Evolutionary conservation across 1,140 invertebrate genomes (phyloP), one percentile per base, ranked within the genome.

Genomic region (Drosophila lacertosa): DNA sequence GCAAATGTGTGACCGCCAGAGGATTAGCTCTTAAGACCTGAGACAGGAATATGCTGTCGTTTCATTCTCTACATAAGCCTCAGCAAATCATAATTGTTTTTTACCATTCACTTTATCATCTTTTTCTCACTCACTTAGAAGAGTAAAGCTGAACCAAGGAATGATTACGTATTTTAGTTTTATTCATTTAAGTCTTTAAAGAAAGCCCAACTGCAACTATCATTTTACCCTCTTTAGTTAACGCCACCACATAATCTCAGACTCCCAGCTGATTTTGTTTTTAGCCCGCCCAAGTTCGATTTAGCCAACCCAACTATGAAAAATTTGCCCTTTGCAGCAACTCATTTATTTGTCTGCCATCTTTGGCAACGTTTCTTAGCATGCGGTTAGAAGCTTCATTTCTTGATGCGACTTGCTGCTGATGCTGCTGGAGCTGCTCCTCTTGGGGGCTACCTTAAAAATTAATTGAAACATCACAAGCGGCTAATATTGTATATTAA

Each of bases 391-490:
- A 37, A 15, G 29, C 42, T n/a, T n/a, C n/a, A n/a, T n/a, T n/a
- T 50, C 24, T 24, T 9, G 20, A 4, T n/a, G 6, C 44, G 24
- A 18, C 32, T 32, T 40, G 45, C 37, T 72, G 59, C 62, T 73
- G 44, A n/a, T n/a, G n/a, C n/a, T n/a, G n/a, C n/a, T n/a, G n/a
- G n/a, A n/a, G 45, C 37, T 72, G 59, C 62, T 73, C 40, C 47
- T 40, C 55, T 24, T 24, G 59, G 35, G 51, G 20, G 22, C 33
- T 72, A 88, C 77, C 77, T 82, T 88, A 88, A 78, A 83, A 88
- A 86, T 88, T 88, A 82, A 82, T 88, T 88, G 70, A 88, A 88
- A 72, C 82, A 88, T 88, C 82, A 82, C 66, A 74, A 77, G 65
- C 66, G 82, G 74, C 77, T 86, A 88, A 77, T 80, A 86, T 77